phyloP scores from a whole-genome alignment of 2,888 invertebrate genomes.

The Volucella bombylans region DNA sequence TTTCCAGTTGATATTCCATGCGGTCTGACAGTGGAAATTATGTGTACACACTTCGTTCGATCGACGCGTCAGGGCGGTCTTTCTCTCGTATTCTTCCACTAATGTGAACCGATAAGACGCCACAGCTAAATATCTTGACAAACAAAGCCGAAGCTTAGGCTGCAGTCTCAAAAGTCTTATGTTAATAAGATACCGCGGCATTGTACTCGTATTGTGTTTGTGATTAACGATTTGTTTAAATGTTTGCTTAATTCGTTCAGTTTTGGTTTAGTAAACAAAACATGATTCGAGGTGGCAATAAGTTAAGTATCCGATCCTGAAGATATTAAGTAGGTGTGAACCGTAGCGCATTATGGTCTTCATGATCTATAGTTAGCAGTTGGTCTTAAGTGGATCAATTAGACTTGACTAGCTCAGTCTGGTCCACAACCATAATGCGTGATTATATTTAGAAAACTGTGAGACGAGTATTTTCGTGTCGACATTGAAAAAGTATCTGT shows the following conservation, averaged over 20 bases:
- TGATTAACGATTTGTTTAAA: conserved; percentile 51
- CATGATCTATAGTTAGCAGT: conserved; percentile 33
- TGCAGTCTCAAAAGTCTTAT: not conserved
- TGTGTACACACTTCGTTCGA: no score
- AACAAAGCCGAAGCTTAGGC: no score
- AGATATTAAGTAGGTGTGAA: conserved; percentile 46
- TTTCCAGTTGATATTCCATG: no score
- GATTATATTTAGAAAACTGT: conserved; percentile 5
- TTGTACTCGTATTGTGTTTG: conserved; percentile 16
- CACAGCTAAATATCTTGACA: no score
- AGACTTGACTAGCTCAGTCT: no score
- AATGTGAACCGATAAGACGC: no score
- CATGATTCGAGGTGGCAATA: conserved; percentile 32
- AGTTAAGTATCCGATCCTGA: not conserved
- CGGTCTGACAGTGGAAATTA: no score
- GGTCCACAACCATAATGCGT: not conserved
- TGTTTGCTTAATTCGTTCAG: conserved; percentile 52
- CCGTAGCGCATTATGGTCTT: conserved; percentile 23
- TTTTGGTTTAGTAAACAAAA: conserved; percentile 37
- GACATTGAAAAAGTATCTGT: not conserved
- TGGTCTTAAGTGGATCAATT: conserved; percentile 1
- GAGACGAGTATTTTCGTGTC: no score
- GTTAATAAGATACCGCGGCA: conserved; percentile 35
- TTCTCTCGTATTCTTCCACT: no score
- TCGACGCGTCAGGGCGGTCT: no score